A percentile compares a stretch with the other conserved stretches of the same genome.
phyloP scores from a whole-genome alignment of 1,140 invertebrate genomes.

The Solen grandis region DNA sequence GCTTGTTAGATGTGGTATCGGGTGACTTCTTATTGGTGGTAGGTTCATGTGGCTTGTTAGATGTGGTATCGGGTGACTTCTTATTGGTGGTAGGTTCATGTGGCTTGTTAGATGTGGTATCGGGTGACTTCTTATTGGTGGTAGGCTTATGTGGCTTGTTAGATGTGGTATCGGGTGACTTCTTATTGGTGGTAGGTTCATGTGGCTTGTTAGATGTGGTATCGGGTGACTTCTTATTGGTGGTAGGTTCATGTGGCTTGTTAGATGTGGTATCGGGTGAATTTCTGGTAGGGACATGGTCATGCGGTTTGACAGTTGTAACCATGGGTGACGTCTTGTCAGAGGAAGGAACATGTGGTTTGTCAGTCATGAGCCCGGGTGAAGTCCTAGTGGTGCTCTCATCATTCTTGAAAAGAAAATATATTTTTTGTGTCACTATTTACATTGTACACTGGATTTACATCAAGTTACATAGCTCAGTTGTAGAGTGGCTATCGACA shows the following conservation, averaged over 20 bases:
- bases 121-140: not conserved
- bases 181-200: not conserved
- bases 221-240: too few relatives aligned
- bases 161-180: too few relatives aligned
- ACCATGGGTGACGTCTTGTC: not conserved
- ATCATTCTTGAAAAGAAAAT: not conserved
- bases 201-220: not conserved
- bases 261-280: too few relatives aligned
- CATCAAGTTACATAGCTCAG: not conserved
- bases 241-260: not conserved
- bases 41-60: not conserved
- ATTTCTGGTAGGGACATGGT: not conserved
- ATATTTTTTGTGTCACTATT: not conserved
- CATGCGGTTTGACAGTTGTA: too few relatives aligned
- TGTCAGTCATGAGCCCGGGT: too few relatives aligned
- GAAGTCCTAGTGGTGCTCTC: not conserved
- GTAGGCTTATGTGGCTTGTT: not conserved
- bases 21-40: too few relatives aligned
- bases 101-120: not conserved
- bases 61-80: not conserved
- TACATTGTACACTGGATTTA: not conserved
- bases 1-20: not conserved
- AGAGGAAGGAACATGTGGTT: not conserved
- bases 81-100: not conserved
- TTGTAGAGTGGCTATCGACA: not conserved